A percentile compares a stretch with the other conserved stretches of the same genome.
Conservation (phyloP, 2,797 vertebrate genomes). For the Uromys caudimaculatus region DNA sequence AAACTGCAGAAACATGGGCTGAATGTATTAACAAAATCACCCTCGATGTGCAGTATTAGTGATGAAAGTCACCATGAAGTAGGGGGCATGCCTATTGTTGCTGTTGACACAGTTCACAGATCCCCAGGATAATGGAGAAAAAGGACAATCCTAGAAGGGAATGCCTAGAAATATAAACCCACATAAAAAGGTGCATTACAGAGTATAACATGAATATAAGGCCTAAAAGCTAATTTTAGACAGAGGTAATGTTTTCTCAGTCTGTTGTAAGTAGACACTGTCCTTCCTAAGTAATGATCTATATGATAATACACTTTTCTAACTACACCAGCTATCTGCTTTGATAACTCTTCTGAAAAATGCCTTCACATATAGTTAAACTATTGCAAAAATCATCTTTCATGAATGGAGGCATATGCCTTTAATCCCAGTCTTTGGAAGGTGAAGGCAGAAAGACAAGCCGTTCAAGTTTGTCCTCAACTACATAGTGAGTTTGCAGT, state of each 20-base stretch:
- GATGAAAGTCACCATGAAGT: slow-evolving; percentile 7
- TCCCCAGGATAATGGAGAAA: neutral
- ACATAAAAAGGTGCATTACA: neutral
- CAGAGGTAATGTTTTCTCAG: neutral
- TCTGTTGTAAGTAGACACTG: neutral
- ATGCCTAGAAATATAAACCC: neutral
- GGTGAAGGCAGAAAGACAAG: neutral
- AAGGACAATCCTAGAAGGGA: neutral
- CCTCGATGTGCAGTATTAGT: neutral
- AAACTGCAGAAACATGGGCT: neutral
- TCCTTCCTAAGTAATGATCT: neutral
- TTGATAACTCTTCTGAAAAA: neutral
- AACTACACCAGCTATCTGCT: neutral
- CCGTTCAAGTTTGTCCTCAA: neutral
- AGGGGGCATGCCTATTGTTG: neutral
- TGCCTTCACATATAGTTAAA: neutral
- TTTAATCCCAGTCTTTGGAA: neutral
- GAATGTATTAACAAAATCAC: neutral
- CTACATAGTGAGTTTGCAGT: neutral
- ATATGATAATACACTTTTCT: neutral
- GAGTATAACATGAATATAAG: neutral
- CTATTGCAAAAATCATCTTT: neutral
- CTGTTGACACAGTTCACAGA: neutral
- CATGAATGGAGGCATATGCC: neutral
- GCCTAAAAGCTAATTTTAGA: neutral